A percentile compares a stretch with the other conserved stretches of the same genome.
These are phyloP conservation scores for Phortica okadai DNA, from an alignment of 2,888 invertebrate species.

Conservation along the genomic window DNA sequence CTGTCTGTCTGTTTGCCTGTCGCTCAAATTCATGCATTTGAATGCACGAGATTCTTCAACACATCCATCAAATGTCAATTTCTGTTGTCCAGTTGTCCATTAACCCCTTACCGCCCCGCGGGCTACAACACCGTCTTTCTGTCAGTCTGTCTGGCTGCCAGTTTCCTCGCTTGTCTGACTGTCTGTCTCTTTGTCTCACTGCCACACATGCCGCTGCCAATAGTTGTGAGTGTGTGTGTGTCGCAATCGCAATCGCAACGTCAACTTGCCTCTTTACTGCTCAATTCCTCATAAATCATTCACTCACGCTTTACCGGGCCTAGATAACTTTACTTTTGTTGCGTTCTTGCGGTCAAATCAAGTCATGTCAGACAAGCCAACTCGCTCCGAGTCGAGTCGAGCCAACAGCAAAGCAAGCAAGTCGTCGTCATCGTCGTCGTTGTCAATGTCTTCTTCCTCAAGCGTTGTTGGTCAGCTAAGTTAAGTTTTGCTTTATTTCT, in stretches of 20 bases:
- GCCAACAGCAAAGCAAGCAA: neutral
- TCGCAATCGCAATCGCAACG: conserved; percentile 9
- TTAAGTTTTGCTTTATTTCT: neutral
- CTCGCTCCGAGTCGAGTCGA: neutral
- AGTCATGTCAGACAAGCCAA: neutral
- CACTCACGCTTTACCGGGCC: conserved; percentile 50
- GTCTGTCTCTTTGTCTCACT: neutral
- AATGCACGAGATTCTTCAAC: conserved; percentile 62
- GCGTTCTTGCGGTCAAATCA: conserved; percentile 17
- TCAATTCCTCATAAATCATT: conserved; percentile 67
- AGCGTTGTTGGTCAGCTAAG: neutral
- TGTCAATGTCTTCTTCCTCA: neutral
- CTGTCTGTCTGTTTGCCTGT: conserved; percentile 8
- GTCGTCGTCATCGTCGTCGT: no score
- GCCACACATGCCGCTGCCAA: neutral
- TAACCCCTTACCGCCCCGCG: neutral
- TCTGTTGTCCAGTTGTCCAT: conserved; percentile 36
- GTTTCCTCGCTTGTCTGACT: neutral
- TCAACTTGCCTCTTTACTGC: conserved; percentile 41
- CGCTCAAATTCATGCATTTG: conserved; percentile 51
- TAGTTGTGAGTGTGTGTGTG: no score
- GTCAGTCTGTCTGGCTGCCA: neutral
- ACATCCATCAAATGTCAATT: conserved; percentile 72
- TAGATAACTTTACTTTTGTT: conserved; percentile 42
- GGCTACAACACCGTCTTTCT: neutral